Evolutionary conservation across 1,140 invertebrate genomes (phyloP).

Genomic region (Zaprionus davidi): DNA sequence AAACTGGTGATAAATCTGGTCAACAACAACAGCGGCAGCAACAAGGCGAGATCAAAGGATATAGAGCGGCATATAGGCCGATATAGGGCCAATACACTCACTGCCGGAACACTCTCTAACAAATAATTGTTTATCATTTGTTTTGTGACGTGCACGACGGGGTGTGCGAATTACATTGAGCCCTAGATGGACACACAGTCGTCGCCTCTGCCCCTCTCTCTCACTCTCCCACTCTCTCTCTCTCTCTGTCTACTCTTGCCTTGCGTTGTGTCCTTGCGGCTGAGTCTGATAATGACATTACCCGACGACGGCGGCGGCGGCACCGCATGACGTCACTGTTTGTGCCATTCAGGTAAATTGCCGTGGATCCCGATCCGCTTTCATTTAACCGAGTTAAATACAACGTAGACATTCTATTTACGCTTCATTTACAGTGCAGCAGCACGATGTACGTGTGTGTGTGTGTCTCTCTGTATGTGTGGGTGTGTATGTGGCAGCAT

Average conservation of each 20-base stretch:
- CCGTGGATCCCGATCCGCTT: conserved; percentile 22
- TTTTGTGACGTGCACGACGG: conserved; percentile 62
- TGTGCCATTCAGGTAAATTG: conserved; percentile 41
- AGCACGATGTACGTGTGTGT: conserved; percentile 7
- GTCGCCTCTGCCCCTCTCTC: neutral
- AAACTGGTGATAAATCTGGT: conserved; percentile 64
- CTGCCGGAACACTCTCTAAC: conserved; percentile 53
- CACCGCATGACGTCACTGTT: conserved; percentile 62
- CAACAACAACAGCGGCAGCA: conserved; percentile 16
- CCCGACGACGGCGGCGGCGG: conserved; percentile 43
- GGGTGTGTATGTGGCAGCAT: conserved; percentile 22
- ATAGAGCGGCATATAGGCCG: conserved; percentile 38
- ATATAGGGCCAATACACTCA: conserved; percentile 50
- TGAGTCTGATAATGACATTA: conserved; percentile 78
- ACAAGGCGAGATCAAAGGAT: conserved; percentile 66
- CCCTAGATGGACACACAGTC: conserved; percentile 15
- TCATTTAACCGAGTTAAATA: conserved; percentile 47
- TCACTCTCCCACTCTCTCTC: too few species aligned
- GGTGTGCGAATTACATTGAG: conserved; percentile 49
- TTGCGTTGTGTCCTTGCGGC: conserved; percentile 62
- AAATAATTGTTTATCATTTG: conserved; percentile 80
- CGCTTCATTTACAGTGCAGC: conserved; percentile 38
- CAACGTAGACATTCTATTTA: conserved; percentile 31
- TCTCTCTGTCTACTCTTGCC: neutral
- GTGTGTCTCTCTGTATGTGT: conserved; percentile 16